Conservation (phyloP, 2,113 vertebrate genomes). For the Brachypteracias leptosomus region DNA sequence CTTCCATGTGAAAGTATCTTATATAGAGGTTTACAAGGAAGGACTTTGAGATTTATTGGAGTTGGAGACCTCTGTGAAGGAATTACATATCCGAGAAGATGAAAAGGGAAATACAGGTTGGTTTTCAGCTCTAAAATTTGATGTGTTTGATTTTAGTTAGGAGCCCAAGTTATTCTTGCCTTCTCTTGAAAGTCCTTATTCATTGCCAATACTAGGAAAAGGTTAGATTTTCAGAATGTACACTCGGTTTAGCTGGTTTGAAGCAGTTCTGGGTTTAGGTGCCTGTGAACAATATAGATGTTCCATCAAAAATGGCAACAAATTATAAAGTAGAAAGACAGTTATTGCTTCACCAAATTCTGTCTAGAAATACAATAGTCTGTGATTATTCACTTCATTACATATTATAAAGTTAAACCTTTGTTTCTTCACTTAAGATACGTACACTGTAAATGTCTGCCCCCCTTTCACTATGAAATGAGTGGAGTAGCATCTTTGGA, state of each 20-base stretch:
- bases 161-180: neutral
- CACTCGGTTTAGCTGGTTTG: neutral
- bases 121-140: neutral
- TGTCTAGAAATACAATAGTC: neutral
- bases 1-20: slow-evolving; percentile 82
- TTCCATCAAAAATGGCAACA: neutral
- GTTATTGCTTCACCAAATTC: neutral
- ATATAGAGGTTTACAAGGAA: slow-evolving; percentile 91
- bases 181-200: slow-evolving; percentile 2
- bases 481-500: neutral
- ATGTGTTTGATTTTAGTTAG: neutral
- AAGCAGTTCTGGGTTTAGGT: neutral
- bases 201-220: neutral
- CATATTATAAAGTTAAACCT: neutral
- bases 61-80: slow-evolving; percentile 79
- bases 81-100: slow-evolving; percentile 88
- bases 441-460: neutral
- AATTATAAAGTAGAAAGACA: neutral
- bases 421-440: neutral
- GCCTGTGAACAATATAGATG: neutral
- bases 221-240: neutral
- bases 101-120: slow-evolving; percentile 90
- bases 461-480: neutral
- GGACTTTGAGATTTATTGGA: slow-evolving; percentile 89
- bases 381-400: neutral